These are phyloP conservation scores for Trachops cirrhosus DNA, from an alignment of 2,797 vertebrate species.

Conservation along the genomic window DNA sequence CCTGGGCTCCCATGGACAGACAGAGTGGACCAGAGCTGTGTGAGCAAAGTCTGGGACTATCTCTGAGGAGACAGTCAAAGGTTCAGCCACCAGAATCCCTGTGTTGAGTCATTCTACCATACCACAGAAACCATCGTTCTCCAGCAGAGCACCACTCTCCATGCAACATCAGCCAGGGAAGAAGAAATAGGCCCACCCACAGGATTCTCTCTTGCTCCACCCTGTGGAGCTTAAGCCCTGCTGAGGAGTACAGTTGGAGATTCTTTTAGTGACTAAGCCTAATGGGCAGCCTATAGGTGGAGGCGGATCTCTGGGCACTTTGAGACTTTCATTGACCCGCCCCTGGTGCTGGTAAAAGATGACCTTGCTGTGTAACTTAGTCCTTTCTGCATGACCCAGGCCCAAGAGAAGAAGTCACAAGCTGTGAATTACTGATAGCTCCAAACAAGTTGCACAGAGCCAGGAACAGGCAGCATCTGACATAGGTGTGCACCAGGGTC, in stretches of 20 bases:
- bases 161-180: too few species aligned
- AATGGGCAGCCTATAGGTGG: background rate
- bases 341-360: background rate
- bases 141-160: too few species aligned
- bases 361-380: background rate
- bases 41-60: background rate
- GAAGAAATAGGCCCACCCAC: too few species aligned
- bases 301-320: background rate
- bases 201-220: too few species aligned
- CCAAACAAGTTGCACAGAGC: background rate
- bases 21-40: background rate
- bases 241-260: background rate
- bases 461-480: background rate
- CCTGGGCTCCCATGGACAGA: background rate
- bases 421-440: background rate
- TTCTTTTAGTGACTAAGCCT: too few species aligned
- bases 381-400: background rate
- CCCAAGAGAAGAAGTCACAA: background rate
- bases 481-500: background rate
- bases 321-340: background rate
- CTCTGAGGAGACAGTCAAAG: too few species aligned
- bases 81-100: too few species aligned
- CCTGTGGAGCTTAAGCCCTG: background rate
- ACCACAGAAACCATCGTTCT: too few species aligned
- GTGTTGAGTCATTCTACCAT: too few species aligned